These are phyloP conservation scores for Borostomias antarcticus DNA, from an alignment of 2,797 vertebrate species.

Conservation along the genomic window DNA sequence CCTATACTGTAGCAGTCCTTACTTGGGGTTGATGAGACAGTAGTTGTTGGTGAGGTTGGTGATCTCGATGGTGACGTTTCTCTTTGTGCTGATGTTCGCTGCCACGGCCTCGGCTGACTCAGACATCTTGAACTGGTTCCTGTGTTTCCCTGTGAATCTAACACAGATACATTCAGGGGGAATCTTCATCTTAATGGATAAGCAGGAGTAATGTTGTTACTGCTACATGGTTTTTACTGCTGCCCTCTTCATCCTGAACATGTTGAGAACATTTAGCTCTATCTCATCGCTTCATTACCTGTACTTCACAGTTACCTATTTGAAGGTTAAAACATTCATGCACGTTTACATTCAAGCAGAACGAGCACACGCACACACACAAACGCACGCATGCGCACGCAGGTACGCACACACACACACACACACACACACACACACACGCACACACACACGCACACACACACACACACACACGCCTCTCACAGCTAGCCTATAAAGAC, in stretches of 20 bases:
- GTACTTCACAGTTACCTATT: background rate
- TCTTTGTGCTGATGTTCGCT: constrained; percentile 61
- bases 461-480: constrained; percentile 2
- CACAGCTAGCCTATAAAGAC: constrained; percentile 11
- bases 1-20: constrained; percentile 15
- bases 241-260: background rate
- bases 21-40: constrained; percentile 75
- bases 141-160: constrained; percentile 25
- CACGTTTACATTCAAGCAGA: too few relatives aligned
- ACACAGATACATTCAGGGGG: constrained; percentile 23
- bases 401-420: constrained; percentile 1
- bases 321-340: too few relatives aligned
- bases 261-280: constrained; percentile 5
- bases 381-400: background rate
- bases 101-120: constrained; percentile 71
- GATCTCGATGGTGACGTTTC: constrained; percentile 72
- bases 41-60: constrained; percentile 67
- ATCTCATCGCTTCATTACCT: constrained; percentile 3
- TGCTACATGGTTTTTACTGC: background rate
- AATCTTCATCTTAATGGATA: background rate
- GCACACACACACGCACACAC: constrained; percentile 9
- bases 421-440: background rate
- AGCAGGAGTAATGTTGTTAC: background rate
- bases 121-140: constrained; percentile 53
- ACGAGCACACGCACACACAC: background rate